Percentiles rank a stretch among this genome's conserved stretches.
These are phyloP conservation scores for Stichodactyla helianthus DNA, from an alignment of 64 coral and sea anemone genomes.

Conservation along the genomic window DNA sequence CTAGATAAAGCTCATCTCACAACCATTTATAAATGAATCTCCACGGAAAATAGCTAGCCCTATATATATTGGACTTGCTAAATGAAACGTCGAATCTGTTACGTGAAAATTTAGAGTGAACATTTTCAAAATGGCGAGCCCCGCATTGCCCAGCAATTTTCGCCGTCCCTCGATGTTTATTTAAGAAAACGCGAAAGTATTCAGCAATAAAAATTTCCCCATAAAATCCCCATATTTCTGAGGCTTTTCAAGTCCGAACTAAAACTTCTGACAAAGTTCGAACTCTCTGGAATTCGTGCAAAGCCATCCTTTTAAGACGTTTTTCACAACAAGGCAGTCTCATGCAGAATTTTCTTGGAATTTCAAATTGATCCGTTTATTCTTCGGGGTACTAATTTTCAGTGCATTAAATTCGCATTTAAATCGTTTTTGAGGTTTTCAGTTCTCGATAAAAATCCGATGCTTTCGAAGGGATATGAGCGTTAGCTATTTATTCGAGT, in stretches of 20 bases:
- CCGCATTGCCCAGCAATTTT: conserved; percentile 4
- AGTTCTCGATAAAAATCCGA: not conserved
- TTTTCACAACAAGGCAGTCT: not conserved
- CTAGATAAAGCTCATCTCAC: not conserved
- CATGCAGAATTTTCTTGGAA: conserved; percentile 1
- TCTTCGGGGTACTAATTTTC: conserved; percentile 2
- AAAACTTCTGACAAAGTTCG: not conserved
- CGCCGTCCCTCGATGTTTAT: not conserved
- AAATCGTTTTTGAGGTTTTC: not conserved
- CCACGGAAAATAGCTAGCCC: not conserved
- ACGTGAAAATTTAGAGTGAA: not conserved
- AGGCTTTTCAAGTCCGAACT: not conserved
- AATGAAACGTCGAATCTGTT: not conserved
- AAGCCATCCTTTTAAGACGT: not conserved
- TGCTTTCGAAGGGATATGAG: not conserved
- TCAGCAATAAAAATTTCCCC: not conserved
- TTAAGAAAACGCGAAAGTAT: not conserved
- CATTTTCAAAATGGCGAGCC: conserved; percentile 20
- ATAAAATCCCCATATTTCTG: not conserved
- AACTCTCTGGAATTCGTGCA: not conserved
- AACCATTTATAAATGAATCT: not conserved
- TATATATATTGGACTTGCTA: not conserved
- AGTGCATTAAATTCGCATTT: conserved; percentile 11
- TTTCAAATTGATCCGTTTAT: not conserved
- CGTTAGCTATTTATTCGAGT: not conserved